phyloP scores from a whole-genome alignment of 2,113 vertebrate genomes.

The Rhinoptilus africanus region DNA sequence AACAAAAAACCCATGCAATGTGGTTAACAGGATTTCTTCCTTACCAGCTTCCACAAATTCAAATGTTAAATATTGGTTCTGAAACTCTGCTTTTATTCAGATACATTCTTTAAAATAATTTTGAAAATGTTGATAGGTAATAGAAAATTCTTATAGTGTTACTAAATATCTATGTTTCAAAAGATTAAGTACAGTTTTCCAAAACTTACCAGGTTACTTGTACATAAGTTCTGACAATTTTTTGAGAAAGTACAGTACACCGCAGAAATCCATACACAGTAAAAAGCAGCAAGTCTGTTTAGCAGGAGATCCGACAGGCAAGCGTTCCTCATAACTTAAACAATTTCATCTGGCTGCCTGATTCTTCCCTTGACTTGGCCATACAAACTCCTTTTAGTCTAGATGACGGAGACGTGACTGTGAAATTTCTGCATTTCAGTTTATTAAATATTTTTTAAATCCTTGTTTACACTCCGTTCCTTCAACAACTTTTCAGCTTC shows the following conservation, averaged over 20 bases:
- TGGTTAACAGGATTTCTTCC: not conserved
- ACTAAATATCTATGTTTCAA: not conserved
- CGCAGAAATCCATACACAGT: constrained; percentile 51
- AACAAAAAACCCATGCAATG: not conserved
- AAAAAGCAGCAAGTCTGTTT: not conserved
- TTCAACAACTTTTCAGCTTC: constrained; percentile 5
- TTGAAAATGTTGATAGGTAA: not conserved
- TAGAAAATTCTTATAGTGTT: not conserved
- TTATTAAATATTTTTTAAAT: not conserved
- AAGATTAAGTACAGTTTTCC: not conserved
- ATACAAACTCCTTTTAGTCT: not conserved
- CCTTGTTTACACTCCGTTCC: not conserved
- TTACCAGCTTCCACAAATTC: not conserved
- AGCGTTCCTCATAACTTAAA: constrained; percentile 52
- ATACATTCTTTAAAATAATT: not conserved
- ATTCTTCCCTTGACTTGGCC: not conserved
- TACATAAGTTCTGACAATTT: constrained; percentile 53
- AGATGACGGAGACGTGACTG: not conserved
- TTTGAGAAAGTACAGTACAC: constrained; percentile 6
- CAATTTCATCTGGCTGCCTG: not conserved
- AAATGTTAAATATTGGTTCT: not conserved
- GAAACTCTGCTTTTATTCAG: not conserved
- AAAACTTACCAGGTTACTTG: constrained; percentile 69
- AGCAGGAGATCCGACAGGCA: not conserved
- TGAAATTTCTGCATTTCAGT: not conserved